Percentiles rank a stretch among this genome's conserved stretches.
Evolutionary conservation across 2,113 vertebrate genomes (phyloP).

Genomic region (Hippocampus barbouri): DNA sequence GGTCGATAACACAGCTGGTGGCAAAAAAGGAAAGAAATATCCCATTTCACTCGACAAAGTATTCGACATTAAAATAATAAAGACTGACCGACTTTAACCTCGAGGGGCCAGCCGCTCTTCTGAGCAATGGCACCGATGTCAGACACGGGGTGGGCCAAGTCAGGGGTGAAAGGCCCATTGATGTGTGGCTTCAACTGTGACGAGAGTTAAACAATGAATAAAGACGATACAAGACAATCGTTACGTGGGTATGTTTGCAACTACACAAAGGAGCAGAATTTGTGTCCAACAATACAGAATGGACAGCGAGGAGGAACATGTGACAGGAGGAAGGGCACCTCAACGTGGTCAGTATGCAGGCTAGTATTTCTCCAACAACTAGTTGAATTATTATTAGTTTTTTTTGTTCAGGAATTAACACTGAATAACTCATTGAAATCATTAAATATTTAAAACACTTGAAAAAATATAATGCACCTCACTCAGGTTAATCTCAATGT

Average conservation of each 20-base stretch:
- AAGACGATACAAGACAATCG: background rate
- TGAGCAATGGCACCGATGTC: constrained; percentile 83
- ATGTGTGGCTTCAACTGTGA: constrained; percentile 91
- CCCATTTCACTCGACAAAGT: constrained; percentile 19
- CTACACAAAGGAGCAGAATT: background rate
- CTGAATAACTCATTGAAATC: too few species aligned
- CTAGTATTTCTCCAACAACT: too few species aligned
- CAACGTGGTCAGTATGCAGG: too few species aligned
- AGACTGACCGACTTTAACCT: constrained; percentile 88
- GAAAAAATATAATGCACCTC: constrained; percentile 71
- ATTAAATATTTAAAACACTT: background rate
- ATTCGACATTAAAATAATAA: background rate
- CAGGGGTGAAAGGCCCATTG: constrained; percentile 96
- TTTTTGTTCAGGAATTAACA: too few species aligned
- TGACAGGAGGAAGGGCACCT: background rate
- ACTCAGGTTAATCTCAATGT: constrained; percentile 89
- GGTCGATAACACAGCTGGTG: constrained; percentile 24
- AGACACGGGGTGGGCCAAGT: constrained; percentile 86
- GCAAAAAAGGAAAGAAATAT: constrained; percentile 17
- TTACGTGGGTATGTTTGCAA: background rate
- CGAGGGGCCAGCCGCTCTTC: constrained; percentile 90
- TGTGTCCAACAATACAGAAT: background rate
- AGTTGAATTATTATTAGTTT: too few species aligned
- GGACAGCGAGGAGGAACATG: background rate
- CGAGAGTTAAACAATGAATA: background rate